Base-by-base conservation (phyloP, 2,797 vertebrate genomes). In the Agapornis canus region DNA sequence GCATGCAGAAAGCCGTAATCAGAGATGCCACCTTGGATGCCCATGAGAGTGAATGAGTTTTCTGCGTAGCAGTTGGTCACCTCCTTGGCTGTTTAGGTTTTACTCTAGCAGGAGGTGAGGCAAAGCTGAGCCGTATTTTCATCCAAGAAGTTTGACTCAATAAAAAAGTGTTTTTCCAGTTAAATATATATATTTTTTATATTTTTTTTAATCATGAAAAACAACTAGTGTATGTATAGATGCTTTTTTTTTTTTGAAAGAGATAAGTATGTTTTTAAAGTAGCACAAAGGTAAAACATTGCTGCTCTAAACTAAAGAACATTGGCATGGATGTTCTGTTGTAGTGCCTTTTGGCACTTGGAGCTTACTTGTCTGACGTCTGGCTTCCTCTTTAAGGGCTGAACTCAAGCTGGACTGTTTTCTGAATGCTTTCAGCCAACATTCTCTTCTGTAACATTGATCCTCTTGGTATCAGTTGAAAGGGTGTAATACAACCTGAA, bases 31-130 rank as follows among this genome's bases (percentile, higher is more conserved):
- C 18, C 10, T 19, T 40, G 23, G 51, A n/a, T 54, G 16, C 14
- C 51, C 1, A 4, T 0, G 26, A 49, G 19, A 40, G 35, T 23
- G 40, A 42, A 39, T 7, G 29, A 9, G 16, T 22, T 59, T 57
- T 0, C 1, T 8, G 11, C 2, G 0, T 47, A 7, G 49, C 31
- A 56, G 21, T 13, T 5, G 4, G 8, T 2, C 1, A 1, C 23
- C 13, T 57, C n/a, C 49, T 65, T 23, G 9, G 5, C 7, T 7
- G 12, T 9, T 45, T 19, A 22, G 9, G 8, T 19, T 79, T 35
- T 88, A 3, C 26, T 3, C 1, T 29, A 69, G 73, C 21, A 59
- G 77, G 11, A 54, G 1, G 3, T 10, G 20, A 77, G 27, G 11
- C 16, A 42, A 86, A 25, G 11, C 22, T 59, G 39, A 27, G 39